phyloP scores from a whole-genome alignment of 1,140 invertebrate genomes.

The Wasmannia auropunctata region DNA sequence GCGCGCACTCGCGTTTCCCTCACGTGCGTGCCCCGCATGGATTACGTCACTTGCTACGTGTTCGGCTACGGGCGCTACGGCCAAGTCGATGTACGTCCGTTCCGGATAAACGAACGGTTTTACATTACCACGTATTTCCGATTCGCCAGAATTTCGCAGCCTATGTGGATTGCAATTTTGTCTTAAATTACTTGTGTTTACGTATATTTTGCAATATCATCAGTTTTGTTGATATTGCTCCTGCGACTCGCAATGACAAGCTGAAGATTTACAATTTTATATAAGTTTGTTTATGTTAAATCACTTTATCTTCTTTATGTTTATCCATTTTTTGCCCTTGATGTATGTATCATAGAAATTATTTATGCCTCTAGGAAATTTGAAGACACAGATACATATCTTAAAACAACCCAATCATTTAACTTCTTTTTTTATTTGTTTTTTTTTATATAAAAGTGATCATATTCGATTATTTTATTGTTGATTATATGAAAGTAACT shows the following conservation, averaged over 20 bases:
- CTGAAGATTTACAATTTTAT: not conserved
- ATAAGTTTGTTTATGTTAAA: not conserved
- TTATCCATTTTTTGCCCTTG: not conserved
- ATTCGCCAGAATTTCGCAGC: not conserved
- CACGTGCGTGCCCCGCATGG: not conserved
- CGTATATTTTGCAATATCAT: not conserved
- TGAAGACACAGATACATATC: not conserved
- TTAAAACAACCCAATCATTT: not conserved
- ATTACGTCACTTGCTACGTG: conserved; percentile 70
- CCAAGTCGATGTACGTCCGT: not conserved
- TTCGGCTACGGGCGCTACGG: conserved; percentile 10
- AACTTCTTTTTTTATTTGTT: not conserved
- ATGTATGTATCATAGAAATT: not conserved
- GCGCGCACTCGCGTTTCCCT: not conserved
- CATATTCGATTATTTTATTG: too few species aligned
- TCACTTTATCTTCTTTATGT: not conserved
- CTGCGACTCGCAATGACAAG: not conserved
- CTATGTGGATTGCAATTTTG: not conserved
- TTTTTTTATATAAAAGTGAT: too few species aligned
- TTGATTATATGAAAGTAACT: too few species aligned
- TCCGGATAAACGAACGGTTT: not conserved
- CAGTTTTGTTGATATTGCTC: not conserved
- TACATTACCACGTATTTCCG: not conserved
- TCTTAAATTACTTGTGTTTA: not conserved
- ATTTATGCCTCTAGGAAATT: not conserved